Percentiles rank a stretch among this genome's conserved stretches.
These are phyloP conservation scores for Vanessa atalanta DNA, from an alignment of 1,140 invertebrate genomes.

Conservation along the genomic window DNA sequence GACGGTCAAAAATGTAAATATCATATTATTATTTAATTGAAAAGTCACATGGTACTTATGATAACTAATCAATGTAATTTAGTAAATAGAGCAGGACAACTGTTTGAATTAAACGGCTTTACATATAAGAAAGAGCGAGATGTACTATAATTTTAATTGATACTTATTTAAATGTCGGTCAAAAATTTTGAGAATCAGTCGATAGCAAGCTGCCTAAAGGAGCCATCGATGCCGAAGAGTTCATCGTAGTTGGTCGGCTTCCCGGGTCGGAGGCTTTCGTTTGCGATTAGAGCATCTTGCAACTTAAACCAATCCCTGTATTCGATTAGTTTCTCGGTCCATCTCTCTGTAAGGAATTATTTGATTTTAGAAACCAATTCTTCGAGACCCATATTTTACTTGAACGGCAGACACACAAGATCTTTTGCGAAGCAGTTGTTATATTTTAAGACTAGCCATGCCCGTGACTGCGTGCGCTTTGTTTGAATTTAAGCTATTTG, in stretches of 20 bases:
- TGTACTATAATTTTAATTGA: not conserved
- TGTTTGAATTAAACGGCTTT: too few relatives aligned
- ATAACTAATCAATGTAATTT: too few relatives aligned
- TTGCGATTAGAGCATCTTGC: slow-evolving; percentile 87
- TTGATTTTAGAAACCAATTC: not conserved
- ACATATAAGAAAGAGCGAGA: not conserved
- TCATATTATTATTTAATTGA: too few relatives aligned
- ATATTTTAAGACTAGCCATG: too few relatives aligned
- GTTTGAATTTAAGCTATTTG: too few relatives aligned
- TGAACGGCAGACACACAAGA: too few relatives aligned
- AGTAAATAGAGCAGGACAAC: too few relatives aligned
- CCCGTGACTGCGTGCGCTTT: too few relatives aligned
- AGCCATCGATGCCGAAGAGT: slow-evolving; percentile 90
- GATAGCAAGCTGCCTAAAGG: slow-evolving; percentile 88
- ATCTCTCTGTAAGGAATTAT: slow-evolving; percentile 81
- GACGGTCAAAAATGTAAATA: too few relatives aligned
- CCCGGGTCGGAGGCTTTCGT: slow-evolving; percentile 87
- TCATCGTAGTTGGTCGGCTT: slow-evolving; percentile 89
- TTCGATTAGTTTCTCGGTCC: slow-evolving; percentile 87
- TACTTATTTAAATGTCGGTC: not conserved
- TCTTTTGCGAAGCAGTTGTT: too few relatives aligned
- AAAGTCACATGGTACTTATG: too few relatives aligned
- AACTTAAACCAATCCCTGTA: slow-evolving; percentile 88
- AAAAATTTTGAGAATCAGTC: slow-evolving; percentile 80
- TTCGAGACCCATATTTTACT: too few relatives aligned